Conservation (phyloP, 2,797 vertebrate species). For the Notolepis coatsorum region DNA sequence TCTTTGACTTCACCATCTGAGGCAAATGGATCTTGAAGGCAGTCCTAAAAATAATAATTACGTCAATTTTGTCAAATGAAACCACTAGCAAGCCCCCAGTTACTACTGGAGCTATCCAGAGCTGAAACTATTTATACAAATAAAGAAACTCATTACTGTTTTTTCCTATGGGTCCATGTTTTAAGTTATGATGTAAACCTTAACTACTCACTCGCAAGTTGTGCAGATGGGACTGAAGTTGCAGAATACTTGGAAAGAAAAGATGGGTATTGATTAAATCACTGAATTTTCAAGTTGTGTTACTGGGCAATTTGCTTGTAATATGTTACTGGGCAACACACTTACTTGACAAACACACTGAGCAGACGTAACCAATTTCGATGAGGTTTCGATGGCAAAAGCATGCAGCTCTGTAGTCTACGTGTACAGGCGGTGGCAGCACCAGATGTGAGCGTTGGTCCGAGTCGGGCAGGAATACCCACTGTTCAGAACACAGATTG, state of each 20-base stretch:
- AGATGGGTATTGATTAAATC: conserved; percentile 4
- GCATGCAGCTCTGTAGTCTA: conserved; percentile 97
- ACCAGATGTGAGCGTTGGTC: conserved; percentile 93
- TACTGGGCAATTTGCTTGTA: too few relatives aligned
- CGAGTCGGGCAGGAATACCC: conserved; percentile 95
- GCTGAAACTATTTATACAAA: background rate
- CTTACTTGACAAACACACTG: conserved; percentile 98
- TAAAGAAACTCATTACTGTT: too few relatives aligned
- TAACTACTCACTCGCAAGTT: conserved; percentile 96
- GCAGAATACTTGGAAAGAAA: conserved; percentile 90
- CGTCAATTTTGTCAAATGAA: background rate
- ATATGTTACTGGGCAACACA: conserved; percentile 1
- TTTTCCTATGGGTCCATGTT: background rate
- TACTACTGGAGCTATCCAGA: background rate
- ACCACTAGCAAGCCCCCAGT: background rate
- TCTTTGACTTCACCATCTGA: conserved; percentile 95
- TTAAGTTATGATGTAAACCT: background rate
- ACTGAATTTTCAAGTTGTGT: background rate
- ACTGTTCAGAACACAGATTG: conserved; percentile 76
- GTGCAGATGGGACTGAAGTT: conserved; percentile 99
- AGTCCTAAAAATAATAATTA: conserved; percentile 81
- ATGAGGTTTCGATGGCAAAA: conserved; percentile 98
- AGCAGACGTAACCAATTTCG: conserved; percentile 97
- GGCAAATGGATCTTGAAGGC: conserved; percentile 98
- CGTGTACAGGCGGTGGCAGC: conserved; percentile 91